Evolutionary conservation across 2,113 vertebrate genomes (phyloP).

Genomic region (Hippocampus barbouri): DNA sequence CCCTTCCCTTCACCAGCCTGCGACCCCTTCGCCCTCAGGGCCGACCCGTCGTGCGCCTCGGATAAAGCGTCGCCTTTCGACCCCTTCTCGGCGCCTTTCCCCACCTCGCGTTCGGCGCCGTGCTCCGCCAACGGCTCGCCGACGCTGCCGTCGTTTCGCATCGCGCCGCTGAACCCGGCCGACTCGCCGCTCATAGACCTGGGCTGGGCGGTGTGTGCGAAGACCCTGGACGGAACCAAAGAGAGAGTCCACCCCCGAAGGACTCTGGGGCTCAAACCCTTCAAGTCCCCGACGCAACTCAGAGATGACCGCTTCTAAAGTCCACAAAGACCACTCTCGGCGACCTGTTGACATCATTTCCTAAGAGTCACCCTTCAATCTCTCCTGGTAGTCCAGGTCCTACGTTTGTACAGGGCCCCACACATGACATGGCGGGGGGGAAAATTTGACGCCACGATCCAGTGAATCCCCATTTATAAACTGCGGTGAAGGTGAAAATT

Average conservation of each 20-base stretch:
- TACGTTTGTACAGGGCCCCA: neutral
- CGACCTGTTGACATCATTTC: neutral
- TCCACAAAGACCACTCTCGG: neutral
- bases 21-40: constrained; percentile 71
- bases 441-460: neutral
- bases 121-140: constrained; percentile 75
- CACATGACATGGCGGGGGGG: neutral
- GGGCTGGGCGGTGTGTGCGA: constrained; percentile 56
- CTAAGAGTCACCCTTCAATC: too few relatives aligned
- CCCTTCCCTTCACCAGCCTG: constrained; percentile 75
- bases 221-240: constrained; percentile 64
- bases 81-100: constrained; percentile 71
- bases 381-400: too few relatives aligned
- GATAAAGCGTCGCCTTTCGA: constrained; percentile 60
- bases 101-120: constrained; percentile 72
- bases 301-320: constrained; percentile 70
- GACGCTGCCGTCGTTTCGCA: constrained; percentile 64
- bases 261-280: constrained; percentile 72
- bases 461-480: too few relatives aligned
- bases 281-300: constrained; percentile 67
- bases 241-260: constrained; percentile 64
- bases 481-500: too few relatives aligned
- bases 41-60: constrained; percentile 47
- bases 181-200: constrained; percentile 71
- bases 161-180: constrained; percentile 62